These are phyloP conservation scores for Sphecodes monilicornis DNA, from an alignment of 2,888 invertebrate genomes.

Conservation along the genomic window DNA sequence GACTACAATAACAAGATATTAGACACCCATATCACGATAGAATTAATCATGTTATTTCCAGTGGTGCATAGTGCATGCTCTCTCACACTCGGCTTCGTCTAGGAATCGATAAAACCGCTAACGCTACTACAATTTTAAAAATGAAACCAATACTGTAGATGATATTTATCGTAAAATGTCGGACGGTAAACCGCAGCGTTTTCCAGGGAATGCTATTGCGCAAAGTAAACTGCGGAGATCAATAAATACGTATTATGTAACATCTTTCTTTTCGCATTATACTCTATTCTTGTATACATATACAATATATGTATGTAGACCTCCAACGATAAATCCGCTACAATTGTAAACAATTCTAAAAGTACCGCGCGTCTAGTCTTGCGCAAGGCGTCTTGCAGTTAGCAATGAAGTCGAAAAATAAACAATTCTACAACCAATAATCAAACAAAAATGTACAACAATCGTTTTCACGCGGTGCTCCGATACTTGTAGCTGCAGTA, in stretches of 20 bases:
- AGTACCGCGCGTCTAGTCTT: background rate
- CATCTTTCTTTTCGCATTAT: background rate
- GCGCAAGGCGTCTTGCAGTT: background rate
- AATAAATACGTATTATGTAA: constrained; percentile 10
- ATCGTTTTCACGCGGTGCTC: no score
- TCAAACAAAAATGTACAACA: background rate
- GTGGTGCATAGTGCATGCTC: background rate
- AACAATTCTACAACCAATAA: background rate
- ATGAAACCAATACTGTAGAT: background rate
- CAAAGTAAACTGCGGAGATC: constrained; percentile 24
- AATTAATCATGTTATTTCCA: constrained; percentile 7
- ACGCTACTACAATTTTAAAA: background rate
- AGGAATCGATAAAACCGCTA: background rate
- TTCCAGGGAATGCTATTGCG: constrained; percentile 12
- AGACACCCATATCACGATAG: constrained; percentile 39
- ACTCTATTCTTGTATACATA: background rate
- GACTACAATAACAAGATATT: constrained; percentile 21
- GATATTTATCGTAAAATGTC: constrained; percentile 7
- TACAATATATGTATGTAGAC: no score
- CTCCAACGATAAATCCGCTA: background rate
- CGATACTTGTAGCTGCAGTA: background rate
- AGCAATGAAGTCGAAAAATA: background rate
- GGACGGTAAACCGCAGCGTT: constrained; percentile 13
- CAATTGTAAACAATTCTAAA: background rate
- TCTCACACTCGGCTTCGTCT: background rate